Percentiles rank a stretch among this genome's conserved stretches.
phyloP scores from a whole-genome alignment of 2,888 invertebrate genomes.

The Griposia aprilina region DNA sequence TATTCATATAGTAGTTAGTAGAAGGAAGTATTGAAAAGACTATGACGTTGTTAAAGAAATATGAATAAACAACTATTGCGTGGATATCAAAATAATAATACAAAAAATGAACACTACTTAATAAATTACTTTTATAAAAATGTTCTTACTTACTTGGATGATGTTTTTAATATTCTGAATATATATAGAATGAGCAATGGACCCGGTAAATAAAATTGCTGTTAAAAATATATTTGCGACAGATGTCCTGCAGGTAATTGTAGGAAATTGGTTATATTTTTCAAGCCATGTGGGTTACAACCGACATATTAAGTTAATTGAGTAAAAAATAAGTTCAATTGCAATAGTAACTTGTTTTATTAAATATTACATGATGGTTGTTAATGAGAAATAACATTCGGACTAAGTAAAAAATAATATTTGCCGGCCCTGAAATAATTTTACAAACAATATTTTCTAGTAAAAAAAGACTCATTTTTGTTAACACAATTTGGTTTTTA shows the following conservation, averaged over 20 bases:
- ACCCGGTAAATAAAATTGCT: constrained; percentile 29
- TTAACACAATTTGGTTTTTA: background rate
- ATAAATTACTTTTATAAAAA: constrained; percentile 10
- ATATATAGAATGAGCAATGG: constrained; percentile 6
- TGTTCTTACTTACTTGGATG: background rate
- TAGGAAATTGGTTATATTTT: constrained; percentile 26
- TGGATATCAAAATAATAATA: background rate
- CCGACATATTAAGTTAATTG: background rate
- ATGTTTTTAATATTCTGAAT: constrained; percentile 24
- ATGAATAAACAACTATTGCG: background rate
- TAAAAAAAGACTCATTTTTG: background rate
- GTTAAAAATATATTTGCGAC: constrained; percentile 25
- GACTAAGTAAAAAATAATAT: background rate
- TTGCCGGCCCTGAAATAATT: background rate
- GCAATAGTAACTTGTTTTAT: constrained; percentile 9
- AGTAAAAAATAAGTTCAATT: constrained; percentile 2
- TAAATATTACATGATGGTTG: background rate
- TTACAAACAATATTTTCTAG: too few relatives aligned
- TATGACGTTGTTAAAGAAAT: background rate
- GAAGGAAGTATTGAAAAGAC: background rate
- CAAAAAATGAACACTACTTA: background rate
- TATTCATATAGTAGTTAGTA: too few relatives aligned
- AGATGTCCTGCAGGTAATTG: constrained; percentile 50
- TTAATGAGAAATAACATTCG: background rate
- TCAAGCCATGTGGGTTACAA: constrained; percentile 9